These are phyloP conservation scores for Drosophila prosaltans DNA, from an alignment of 1,140 invertebrate genomes.

Conservation along the genomic window DNA sequence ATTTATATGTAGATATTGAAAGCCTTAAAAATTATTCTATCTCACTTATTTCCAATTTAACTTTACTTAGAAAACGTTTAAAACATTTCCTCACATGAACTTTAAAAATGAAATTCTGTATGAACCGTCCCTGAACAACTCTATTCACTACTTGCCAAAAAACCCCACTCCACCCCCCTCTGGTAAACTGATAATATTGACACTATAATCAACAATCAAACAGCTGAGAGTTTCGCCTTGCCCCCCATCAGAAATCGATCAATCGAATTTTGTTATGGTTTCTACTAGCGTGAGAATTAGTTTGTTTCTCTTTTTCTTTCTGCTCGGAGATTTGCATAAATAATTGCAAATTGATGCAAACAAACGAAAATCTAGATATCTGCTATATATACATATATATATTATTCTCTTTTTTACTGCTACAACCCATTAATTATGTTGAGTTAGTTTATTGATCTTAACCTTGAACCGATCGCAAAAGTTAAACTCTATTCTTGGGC, in stretches of 20 bases:
- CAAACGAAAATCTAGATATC: slow-evolving; percentile 24
- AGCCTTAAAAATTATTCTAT: too few relatives aligned
- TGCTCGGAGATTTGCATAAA: slow-evolving; percentile 70
- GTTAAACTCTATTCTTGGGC: slow-evolving; percentile 43
- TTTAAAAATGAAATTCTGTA: too few relatives aligned
- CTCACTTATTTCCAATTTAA: too few relatives aligned
- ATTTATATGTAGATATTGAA: too few relatives aligned
- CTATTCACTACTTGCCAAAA: background rate
- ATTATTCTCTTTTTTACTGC: slow-evolving; percentile 26
- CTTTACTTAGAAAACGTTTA: too few relatives aligned
- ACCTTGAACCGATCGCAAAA: slow-evolving; percentile 39
- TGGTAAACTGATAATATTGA: slow-evolving; percentile 30
- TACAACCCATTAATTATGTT: slow-evolving; percentile 48
- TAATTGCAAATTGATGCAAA: slow-evolving; percentile 77
- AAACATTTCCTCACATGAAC: too few relatives aligned
- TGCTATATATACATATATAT: too few relatives aligned
- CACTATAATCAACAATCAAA: slow-evolving; percentile 25
- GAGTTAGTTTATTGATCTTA: slow-evolving; percentile 37
- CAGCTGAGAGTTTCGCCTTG: slow-evolving; percentile 21
- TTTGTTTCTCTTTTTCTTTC: slow-evolving; percentile 29
- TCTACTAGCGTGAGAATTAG: slow-evolving; percentile 62
- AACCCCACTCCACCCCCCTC: background rate
- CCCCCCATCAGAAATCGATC: slow-evolving; percentile 53
- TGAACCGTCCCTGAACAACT: slow-evolving; percentile 26
- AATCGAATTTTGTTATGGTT: slow-evolving; percentile 35